Conservation (phyloP, 1,140 invertebrate genomes). For the Tetraneura akinire region DNA sequence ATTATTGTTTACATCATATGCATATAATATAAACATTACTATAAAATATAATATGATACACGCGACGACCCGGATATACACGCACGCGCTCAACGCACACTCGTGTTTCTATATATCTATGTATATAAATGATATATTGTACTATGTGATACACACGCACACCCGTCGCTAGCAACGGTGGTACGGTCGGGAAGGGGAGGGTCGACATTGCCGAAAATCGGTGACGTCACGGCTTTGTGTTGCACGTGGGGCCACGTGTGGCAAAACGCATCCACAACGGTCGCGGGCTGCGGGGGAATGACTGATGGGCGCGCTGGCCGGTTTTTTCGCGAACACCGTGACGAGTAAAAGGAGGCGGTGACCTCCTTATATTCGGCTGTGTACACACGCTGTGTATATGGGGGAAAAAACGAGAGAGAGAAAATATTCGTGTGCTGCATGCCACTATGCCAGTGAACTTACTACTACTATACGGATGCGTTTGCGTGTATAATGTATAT, state of each 20-base stretch:
- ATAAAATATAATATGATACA: background rate
- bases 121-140: too few relatives aligned
- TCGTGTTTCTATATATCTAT: too few relatives aligned
- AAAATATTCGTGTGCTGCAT: background rate
- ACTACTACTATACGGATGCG: too few relatives aligned
- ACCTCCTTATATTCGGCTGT: constrained; percentile 2
- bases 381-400: too few relatives aligned
- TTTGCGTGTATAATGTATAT: background rate
- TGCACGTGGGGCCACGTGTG: constrained; percentile 50
- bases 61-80: constrained; percentile 21
- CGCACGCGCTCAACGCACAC: background rate
- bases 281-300: background rate
- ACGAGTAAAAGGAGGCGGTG: constrained; percentile 31
- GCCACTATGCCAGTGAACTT: constrained; percentile 34
- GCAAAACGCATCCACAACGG: constrained; percentile 16
- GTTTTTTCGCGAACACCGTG: constrained; percentile 49
- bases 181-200: background rate
- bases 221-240: constrained; percentile 49
- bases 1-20: too few relatives aligned
- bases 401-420: background rate
- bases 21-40: background rate
- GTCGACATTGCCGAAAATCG: constrained; percentile 46
- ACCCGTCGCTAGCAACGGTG: background rate
- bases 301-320: constrained; percentile 39
- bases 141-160: background rate